Evolutionary conservation across 1,140 invertebrate species (phyloP).

Genomic region (Tribolium castaneum): DNA sequence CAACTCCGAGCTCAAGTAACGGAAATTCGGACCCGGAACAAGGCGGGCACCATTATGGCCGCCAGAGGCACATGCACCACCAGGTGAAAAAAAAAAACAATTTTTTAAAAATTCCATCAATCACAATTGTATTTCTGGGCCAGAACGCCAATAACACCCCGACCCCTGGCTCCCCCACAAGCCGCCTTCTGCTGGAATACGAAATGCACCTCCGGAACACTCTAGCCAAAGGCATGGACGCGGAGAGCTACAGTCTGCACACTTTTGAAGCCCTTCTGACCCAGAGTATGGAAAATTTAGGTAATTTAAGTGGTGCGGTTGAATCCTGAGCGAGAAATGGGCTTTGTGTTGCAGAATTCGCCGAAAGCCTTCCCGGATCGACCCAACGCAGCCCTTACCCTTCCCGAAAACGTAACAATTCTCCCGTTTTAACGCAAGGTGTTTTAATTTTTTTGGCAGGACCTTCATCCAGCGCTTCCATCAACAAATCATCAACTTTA

Average conservation of each 20-base stretch:
- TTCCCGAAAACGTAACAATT: constrained; percentile 80
- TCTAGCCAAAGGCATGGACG: constrained; percentile 93
- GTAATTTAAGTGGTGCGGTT: constrained; percentile 65
- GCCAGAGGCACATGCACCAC: constrained; percentile 66
- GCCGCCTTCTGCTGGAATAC: constrained; percentile 88
- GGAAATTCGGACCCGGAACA: constrained; percentile 89
- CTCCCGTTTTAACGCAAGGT: not conserved
- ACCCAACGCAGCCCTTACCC: constrained; percentile 86
- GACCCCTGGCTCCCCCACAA: constrained; percentile 87
- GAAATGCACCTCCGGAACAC: constrained; percentile 96
- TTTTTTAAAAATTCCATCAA: too few species aligned
- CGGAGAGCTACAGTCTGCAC: constrained; percentile 92
- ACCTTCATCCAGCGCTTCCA: constrained; percentile 67
- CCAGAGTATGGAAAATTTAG: constrained; percentile 95
- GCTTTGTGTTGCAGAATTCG: constrained; percentile 77
- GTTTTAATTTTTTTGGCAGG: constrained; percentile 49
- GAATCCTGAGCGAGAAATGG: not conserved
- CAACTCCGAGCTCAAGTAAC: constrained; percentile 90
- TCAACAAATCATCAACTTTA: constrained; percentile 81
- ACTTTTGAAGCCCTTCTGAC: constrained; percentile 93
- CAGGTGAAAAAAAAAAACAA: constrained; percentile 59
- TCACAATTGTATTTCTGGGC: too few species aligned
- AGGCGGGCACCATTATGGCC: constrained; percentile 68
- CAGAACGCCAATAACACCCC: constrained; percentile 68
- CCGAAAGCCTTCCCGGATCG: constrained; percentile 83